Evolutionary conservation across 2,797 vertebrate genomes (phyloP), one percentile per base, ranked within the genome.

Genomic region (Peromyscus aztecus): DNA sequence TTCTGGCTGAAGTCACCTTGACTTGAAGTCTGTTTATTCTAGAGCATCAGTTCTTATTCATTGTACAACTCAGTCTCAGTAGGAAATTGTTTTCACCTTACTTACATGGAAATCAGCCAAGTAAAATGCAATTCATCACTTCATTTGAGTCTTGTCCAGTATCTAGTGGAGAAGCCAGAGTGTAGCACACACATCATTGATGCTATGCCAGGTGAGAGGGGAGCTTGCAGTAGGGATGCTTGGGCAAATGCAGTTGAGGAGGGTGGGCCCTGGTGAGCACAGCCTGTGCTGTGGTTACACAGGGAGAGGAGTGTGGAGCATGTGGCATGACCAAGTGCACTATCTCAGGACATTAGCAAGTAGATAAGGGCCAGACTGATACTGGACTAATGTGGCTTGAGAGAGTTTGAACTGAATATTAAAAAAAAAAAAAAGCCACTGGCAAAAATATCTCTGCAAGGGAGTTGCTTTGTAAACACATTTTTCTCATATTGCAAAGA

Each of bases 401-500:
- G 90, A 61, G 31, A 29, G 7, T 78, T 88, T 93, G 57, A 29
- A 69, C 19, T 73, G 37, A 40, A 73, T 73, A 37, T 73, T 21
- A 46, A 49, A 49, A 49, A 52, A 52, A 55, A 14, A 52, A 78
- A 80, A 34, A 87, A 40, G 49, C 46, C 17, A 11, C n/a, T 71
- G 43, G 37, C 27, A 59, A 71, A 80, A 65, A 57, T 17, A 34
- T 93, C 34, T 90, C 81, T 86, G 17, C 9, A 55, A 52, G 59
- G n/a, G 34, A 93, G 52, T 34, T 80, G 11, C 75, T 92, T 80
- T 89, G 81, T 71, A 94, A 88, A 40, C 34, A 12, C 40, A 19
- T 52, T 37, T 57, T 90, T 71, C 77, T 81, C 40, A 0, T 81
- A 69, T 94, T 95, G 96, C 84, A 93, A 77, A 84, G 75, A 91